A percentile compares a stretch with the other conserved stretches of the same genome.
These are phyloP conservation scores for Mionectes olivaceus DNA, from an alignment of 2,797 vertebrate species.

Conservation along the genomic window DNA sequence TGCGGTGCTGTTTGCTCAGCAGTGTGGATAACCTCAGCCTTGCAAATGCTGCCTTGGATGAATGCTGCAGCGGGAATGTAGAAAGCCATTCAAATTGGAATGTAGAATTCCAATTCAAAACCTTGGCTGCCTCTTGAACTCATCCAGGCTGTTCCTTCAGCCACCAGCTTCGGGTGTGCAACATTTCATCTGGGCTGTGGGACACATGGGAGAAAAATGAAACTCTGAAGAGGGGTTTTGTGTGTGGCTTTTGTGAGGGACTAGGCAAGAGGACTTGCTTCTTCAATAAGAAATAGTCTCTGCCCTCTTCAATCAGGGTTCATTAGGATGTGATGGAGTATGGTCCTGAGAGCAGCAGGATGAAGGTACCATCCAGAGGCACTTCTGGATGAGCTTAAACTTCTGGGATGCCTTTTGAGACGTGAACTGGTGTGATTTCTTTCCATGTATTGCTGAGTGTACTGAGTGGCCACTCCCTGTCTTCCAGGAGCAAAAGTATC, in stretches of 20 bases:
- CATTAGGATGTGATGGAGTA: neutral
- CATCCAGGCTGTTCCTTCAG: neutral
- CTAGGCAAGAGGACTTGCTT: neutral
- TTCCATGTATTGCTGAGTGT: accelerated
- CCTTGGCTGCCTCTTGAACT: neutral
- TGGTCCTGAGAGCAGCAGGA: accelerated
- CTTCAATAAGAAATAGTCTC: neutral
- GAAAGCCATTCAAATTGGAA: neutral
- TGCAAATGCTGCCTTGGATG: neutral
- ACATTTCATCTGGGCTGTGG: neutral
- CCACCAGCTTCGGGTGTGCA: neutral
- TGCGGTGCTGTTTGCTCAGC: conserved; percentile 6
- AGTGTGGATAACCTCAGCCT: neutral
- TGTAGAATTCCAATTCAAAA: neutral
- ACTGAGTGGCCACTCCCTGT: neutral
- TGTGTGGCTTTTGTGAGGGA: neutral
- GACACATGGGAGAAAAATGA: neutral
- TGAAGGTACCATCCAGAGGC: neutral
- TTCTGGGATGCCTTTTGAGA: neutral
- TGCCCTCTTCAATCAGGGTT: neutral
- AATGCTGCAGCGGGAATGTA: neutral
- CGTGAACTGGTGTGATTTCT: neutral
- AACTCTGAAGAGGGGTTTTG: neutral
- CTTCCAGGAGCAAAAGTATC: neutral
- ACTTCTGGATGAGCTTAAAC: neutral